These are phyloP conservation scores for Sebastes minor DNA, from an alignment of 2,797 vertebrate genomes.

Conservation along the genomic window DNA sequence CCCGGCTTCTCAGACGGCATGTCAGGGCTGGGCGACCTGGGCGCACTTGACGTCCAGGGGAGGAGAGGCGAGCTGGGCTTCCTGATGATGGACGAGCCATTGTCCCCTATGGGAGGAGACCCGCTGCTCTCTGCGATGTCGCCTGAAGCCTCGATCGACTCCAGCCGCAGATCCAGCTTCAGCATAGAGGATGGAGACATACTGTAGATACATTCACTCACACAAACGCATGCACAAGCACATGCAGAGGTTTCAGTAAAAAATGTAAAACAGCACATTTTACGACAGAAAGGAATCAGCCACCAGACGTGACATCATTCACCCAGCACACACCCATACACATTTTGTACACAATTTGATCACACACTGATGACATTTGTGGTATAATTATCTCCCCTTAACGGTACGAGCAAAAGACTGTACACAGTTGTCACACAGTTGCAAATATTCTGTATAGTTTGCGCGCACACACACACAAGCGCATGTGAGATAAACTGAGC, in stretches of 20 bases:
- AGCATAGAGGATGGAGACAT: constrained; percentile 97
- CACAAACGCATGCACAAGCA: not conserved
- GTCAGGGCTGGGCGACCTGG: constrained; percentile 84
- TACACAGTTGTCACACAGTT: not conserved
- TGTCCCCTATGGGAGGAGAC: constrained; percentile 90
- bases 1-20: constrained; percentile 86
- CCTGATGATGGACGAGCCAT: constrained; percentile 94
- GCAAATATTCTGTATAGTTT: not conserved
- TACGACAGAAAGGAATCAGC: constrained; percentile 14
- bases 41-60: constrained; percentile 82
- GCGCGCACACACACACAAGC: not conserved
- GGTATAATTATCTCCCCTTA: constrained; percentile 34
- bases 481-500: constrained; percentile 34
- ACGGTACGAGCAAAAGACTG: constrained; percentile 9
- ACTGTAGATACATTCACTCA: constrained; percentile 78
- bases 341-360: not conserved
- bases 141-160: constrained; percentile 93
- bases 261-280: constrained; percentile 5
- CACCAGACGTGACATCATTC: constrained; percentile 3
- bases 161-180: constrained; percentile 97
- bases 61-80: constrained; percentile 91
- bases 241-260: constrained; percentile 12
- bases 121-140: constrained; percentile 96
- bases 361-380: constrained; percentile 20
- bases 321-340: not conserved